Evolutionary conservation across 1,140 invertebrate species (phyloP), one percentile per base, ranked within the genome.

Genomic region (Meloidogyne chitwoodi): DNA sequence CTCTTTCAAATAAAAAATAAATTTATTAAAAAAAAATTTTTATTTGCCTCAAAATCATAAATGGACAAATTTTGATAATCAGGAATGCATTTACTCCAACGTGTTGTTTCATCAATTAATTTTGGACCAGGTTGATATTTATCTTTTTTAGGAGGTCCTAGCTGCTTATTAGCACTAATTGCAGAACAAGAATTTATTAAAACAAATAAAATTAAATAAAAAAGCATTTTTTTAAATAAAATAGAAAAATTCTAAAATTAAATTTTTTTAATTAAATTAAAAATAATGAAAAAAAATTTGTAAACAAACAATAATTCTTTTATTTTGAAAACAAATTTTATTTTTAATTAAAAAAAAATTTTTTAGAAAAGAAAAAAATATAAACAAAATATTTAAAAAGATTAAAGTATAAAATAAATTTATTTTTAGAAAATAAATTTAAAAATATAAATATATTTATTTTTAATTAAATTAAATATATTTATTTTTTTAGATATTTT

Each of bases 71-170:
- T 86, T 38, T 73, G 71, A 56, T 56, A 56, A 16, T 68, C 75
- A 29, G 77, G 41, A 63, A 79, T 79, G 66, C 84, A 86, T 74
- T 85, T 74, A 22, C 71, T 83, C 84, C 84, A 86, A n/a, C 84
- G 76, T 10, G 85, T 86, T 12, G 85, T 85, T 79, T 86, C 85
- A 66, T 86, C 85, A 66, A 86, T 81, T 62, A 86, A 74, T 77
- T 87, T 87, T 16, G 85, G 85, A 14, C 85, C 85, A 22, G 62
- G 74, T 22, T 67, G 64, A 12, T 71, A 29, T 26, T 75, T 75
- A 19, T 75, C 74, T 48, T 72, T 38, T 56, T 75, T 75, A 2
- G 66, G 12, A 12, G 44, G 66, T 16, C 16, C 24, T 27, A 64
- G 34, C 19, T 56, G 74, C 29, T 66, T 26, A n/a, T 56, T 56